Base-by-base conservation (phyloP, 2,888 invertebrate species). In the Seira musarum region DNA sequence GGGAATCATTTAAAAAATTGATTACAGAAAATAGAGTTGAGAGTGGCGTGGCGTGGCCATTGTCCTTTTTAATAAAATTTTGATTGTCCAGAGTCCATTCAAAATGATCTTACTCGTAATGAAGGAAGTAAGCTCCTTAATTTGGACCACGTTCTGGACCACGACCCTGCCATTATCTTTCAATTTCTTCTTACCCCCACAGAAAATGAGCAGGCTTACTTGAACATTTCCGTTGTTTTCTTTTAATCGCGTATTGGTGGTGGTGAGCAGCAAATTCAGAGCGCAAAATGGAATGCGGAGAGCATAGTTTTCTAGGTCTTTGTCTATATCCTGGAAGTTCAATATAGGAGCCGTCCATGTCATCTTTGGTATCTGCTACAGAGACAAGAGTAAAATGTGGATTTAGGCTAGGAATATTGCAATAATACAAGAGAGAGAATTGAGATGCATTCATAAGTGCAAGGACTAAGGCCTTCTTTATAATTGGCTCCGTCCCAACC, bases 271-370 rank as follows among this genome's bases (percentile, higher is more conserved):
- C 1, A 49, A 35, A 15, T 49, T 53, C 1, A 73, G 35, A 19
- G 63, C 65, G 15, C 24, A 24, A 3, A 65, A 19, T 8, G 72
- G 72, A 24, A 73, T 21, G 5, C 65, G 25, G 8, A 64, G 65
- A n/a, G 72, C 65, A 49, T 65, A 73, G 19, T 17, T 65, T 13
- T 73, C 65, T 15, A 73, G 53, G 5, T 73, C 65, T 65, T 65
- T 73, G 15, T 65, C 72, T 2, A 73, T 64, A 35, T 73, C 53
- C 22, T 22, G n/a, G 19, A 73, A 73, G 3, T 6, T n/a, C 1
- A 73, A 21, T 24, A 73, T 25, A 2, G 72, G 72, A 24, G 72
- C 72, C 22, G 22, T 73, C 72, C 72, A 73, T 5, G 2, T 53
- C 72, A 73, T 65, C 25, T 46, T 17, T 10, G 65, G 72, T 10